Evolutionary conservation across 2,113 vertebrate genomes (phyloP).

Genomic region (Mesocricetus auratus): DNA sequence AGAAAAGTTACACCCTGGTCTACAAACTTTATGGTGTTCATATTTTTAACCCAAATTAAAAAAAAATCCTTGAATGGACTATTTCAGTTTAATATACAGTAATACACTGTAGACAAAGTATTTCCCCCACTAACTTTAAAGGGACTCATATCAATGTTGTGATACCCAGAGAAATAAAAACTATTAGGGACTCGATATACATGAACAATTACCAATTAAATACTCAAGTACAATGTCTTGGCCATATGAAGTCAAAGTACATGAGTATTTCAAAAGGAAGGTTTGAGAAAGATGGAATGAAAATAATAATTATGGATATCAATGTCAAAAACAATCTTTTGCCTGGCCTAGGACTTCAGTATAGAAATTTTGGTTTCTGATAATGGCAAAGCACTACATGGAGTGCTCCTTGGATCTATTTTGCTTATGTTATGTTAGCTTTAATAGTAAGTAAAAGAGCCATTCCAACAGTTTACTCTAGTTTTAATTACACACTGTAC

Average conservation of each 20-base stretch:
- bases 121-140: conserved; percentile 74
- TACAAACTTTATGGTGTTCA: conserved; percentile 82
- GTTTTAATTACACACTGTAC: conserved; percentile 89
- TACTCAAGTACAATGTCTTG: conserved; percentile 74
- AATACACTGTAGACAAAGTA: conserved; percentile 80
- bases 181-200: conserved; percentile 68
- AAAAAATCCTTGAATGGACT: conserved; percentile 81
- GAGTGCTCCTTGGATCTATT: conserved; percentile 81
- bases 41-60: conserved; percentile 83
- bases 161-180: conserved; percentile 70
- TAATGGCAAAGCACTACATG: conserved; percentile 85
- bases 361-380: conserved; percentile 83
- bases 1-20: conserved; percentile 79
- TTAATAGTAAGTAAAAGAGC: conserved; percentile 87
- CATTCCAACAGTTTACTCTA: conserved; percentile 88
- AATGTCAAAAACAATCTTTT: conserved; percentile 81
- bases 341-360: conserved; percentile 84
- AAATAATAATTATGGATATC: conserved; percentile 80
- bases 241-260: conserved; percentile 72
- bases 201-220: conserved; percentile 75
- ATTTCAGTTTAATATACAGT: conserved; percentile 80
- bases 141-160: conserved; percentile 71
- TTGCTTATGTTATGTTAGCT: conserved; percentile 84
- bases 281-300: conserved; percentile 81
- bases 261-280: conserved; percentile 81